Evolutionary conservation across 2,797 vertebrate species (phyloP).

Genomic region (Todus mexicanus): DNA sequence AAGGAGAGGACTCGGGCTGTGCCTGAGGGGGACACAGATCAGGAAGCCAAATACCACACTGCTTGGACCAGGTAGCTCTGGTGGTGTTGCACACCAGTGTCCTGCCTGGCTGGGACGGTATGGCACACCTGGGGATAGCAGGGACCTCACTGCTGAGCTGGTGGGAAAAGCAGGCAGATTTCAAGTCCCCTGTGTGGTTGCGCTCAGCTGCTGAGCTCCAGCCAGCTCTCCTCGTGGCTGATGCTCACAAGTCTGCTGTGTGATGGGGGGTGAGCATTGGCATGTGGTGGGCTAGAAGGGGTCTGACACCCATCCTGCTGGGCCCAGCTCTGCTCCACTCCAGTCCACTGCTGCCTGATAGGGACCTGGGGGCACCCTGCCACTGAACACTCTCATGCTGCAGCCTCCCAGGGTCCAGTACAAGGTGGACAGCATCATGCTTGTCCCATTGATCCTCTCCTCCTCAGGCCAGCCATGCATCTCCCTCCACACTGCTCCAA

Average conservation of each 20-base stretch:
- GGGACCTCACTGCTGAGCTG: background rate
- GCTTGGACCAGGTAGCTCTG: background rate
- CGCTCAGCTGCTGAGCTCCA: background rate
- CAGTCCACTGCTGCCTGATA: background rate
- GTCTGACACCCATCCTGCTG: background rate
- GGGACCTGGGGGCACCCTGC: background rate
- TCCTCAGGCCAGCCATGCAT: fast-evolving
- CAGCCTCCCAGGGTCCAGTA: background rate
- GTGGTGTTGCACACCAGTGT: background rate
- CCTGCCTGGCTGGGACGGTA: background rate
- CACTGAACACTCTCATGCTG: background rate
- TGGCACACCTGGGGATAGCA: background rate
- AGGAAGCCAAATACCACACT: background rate
- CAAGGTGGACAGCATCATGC: background rate
- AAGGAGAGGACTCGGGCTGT: background rate
- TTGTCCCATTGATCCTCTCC: background rate
- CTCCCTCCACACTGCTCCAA: background rate
- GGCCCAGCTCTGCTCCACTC: background rate
- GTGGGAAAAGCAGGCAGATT: background rate
- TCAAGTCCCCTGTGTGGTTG: background rate
- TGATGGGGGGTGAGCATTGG: fast-evolving
- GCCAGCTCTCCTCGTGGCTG: background rate
- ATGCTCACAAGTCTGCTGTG: background rate
- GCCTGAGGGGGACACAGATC: background rate
- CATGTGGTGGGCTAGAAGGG: background rate